A percentile compares a stretch with the other conserved stretches of the same genome.
Conservation (phyloP, 2,797 vertebrate species). For the Cheirogaleus major region DNA sequence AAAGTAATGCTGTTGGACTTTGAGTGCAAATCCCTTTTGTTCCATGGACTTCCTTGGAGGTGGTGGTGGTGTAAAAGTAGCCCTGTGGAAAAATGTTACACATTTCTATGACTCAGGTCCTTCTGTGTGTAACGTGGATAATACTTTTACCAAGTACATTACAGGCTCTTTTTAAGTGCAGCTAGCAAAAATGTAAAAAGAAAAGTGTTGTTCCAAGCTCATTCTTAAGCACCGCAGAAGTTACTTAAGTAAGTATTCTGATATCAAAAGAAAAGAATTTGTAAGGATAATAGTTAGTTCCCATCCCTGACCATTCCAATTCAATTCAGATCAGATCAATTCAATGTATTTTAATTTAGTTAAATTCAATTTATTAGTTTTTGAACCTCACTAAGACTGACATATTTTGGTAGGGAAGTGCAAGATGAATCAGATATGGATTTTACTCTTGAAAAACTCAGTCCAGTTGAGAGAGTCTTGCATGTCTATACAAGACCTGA, state of each 20-base stretch:
- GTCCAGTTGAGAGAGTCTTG: background rate
- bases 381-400: background rate
- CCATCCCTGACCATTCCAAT: background rate
- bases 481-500: background rate
- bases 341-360: background rate
- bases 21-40: background rate
- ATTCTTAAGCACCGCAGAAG: background rate
- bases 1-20: conserved; percentile 13
- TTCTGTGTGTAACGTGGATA: background rate
- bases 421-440: background rate
- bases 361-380: background rate
- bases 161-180: background rate
- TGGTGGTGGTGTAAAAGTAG: background rate
- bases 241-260: conserved; percentile 1
- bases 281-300: background rate
- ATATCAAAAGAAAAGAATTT: conserved; percentile 14
- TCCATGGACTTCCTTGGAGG: background rate
- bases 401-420: background rate
- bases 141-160: background rate
- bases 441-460: background rate
- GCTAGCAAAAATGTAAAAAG: background rate
- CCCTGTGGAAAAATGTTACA: background rate
- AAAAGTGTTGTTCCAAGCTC: background rate
- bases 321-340: background rate
- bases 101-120: conserved; percentile 26